These are phyloP conservation scores for Trilocha varians DNA, from an alignment of 2,888 invertebrate genomes.

Conservation along the genomic window DNA sequence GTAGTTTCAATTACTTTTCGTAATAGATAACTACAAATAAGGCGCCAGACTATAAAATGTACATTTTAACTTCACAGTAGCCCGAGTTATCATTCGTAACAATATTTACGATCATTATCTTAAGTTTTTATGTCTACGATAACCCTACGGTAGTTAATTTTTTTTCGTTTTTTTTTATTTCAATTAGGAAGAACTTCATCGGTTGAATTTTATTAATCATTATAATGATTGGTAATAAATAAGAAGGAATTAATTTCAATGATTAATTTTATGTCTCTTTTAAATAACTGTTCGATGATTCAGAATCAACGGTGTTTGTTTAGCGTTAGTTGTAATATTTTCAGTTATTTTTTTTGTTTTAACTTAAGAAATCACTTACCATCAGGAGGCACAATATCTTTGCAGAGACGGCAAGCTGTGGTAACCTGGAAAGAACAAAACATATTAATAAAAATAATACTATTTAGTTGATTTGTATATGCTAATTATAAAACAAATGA, in stretches of 20 bases:
- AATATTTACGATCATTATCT: slow-evolving; percentile 1
- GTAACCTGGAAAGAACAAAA: slow-evolving; percentile 80
- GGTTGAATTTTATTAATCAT: not conserved
- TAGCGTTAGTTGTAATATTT: too few species aligned
- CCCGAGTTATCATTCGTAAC: not conserved
- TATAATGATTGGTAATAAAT: too few species aligned
- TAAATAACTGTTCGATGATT: too few species aligned
- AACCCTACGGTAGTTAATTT: not conserved
- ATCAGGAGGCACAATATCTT: slow-evolving; percentile 93
- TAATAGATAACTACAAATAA: not conserved
- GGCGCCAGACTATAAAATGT: not conserved
- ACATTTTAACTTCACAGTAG: not conserved
- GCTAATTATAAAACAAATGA: too few species aligned
- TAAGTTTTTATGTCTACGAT: slow-evolving; percentile 1
- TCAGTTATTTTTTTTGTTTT: too few species aligned
- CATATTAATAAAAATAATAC: slow-evolving; percentile 3
- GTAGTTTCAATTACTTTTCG: too few species aligned
- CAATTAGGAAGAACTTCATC: not conserved
- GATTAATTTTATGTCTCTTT: too few species aligned
- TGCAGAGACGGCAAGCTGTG: slow-evolving; percentile 92
- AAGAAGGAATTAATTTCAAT: too few species aligned
- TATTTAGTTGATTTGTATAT: too few species aligned
- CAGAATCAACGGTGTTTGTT: too few species aligned
- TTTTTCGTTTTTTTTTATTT: not conserved
- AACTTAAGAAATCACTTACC: slow-evolving; percentile 78